Base-by-base conservation (phyloP, 2,888 invertebrate genomes). In the Netelia virgata region DNA sequence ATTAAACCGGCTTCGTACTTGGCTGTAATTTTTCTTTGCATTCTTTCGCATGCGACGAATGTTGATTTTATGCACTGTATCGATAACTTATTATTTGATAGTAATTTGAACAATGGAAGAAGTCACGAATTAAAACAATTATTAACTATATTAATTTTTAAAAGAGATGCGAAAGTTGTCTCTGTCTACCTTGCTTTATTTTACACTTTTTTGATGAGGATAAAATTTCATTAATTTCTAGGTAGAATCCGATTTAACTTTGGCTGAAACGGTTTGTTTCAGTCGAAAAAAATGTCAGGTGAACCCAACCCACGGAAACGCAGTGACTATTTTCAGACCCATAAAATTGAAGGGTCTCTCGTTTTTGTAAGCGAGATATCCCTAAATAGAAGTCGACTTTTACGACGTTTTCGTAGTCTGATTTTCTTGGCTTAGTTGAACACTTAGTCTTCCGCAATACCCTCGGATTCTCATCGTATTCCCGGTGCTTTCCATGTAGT, bases 361-460 rank as follows among this genome's bases (percentile, higher is more conserved):
- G 36, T 63, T 63, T 63, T 14, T 36, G n/a, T n/a, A 63, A 63
- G n/a, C 23, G 63, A 63, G 47, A 47, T 47, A 14, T 3, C 47
- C 14, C 14, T 14, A 47, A 47, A 47, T 14, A 47, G 14, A 47
- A 47, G 1, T 47, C 47, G 10, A 47, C 47, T 47, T 47, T 47
- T 47, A 41, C 18, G 72, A n/a, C 41, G n/a, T n/a, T 61, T 73
- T 73, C 20, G 55, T 43, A 66, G n/a, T 75, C 9, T 18, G 20
- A 66, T 78, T 79, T 66, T 61, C 73, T 50, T 72, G 43, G 53
- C 18, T 64, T 73, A 18, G 20, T 68, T 59, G 63, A 73, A 82
- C 70, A 74, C 77, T 79, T 66, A 82, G 81, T 79, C 77, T 84
- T 78, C 78, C 85, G 75, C 20, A 68, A 77, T 68, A 23, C 28